Conservation (phyloP, 37 sponge, comb jelly and placozoan species). For the Chondrilla cf. caribensis region DNA sequence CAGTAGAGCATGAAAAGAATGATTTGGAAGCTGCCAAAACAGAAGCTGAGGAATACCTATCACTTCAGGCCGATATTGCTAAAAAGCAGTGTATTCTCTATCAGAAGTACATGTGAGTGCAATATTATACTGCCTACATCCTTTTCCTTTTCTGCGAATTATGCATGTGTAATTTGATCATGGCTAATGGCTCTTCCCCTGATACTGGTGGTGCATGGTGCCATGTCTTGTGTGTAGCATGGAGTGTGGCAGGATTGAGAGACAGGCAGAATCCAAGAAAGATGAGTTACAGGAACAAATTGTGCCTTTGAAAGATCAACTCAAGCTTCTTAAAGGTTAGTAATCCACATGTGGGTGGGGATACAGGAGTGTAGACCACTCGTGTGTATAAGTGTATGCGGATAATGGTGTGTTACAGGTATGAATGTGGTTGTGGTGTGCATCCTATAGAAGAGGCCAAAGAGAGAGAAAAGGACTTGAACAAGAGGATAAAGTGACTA, state of each 20-base stretch:
- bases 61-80: conserved; percentile 62
- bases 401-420: not conserved
- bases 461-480: conserved; percentile 38
- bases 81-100: conserved; percentile 62
- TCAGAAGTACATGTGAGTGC: conserved; percentile 66
- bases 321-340: not conserved
- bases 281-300: not conserved
- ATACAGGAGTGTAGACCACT: not conserved
- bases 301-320: not conserved
- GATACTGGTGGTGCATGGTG: too few species aligned
- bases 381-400: conserved; percentile 4
- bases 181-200: too few species aligned
- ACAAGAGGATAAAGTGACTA: conserved; percentile 46
- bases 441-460: conserved; percentile 32
- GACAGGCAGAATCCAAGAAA: not conserved
- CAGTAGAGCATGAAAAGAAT: conserved; percentile 87
- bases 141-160: too few species aligned
- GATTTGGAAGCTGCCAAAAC: conserved; percentile 87
- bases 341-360: not conserved
- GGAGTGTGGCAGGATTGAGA: not conserved
- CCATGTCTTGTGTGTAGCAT: not conserved
- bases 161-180: too few species aligned
- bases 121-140: too few species aligned
- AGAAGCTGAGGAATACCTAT: conserved; percentile 88
- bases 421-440: not conserved